A percentile compares a stretch with the other conserved stretches of the same genome.
Evolutionary conservation across 2,888 invertebrate species (phyloP).

Genomic region (Drosophila lutescens): DNA sequence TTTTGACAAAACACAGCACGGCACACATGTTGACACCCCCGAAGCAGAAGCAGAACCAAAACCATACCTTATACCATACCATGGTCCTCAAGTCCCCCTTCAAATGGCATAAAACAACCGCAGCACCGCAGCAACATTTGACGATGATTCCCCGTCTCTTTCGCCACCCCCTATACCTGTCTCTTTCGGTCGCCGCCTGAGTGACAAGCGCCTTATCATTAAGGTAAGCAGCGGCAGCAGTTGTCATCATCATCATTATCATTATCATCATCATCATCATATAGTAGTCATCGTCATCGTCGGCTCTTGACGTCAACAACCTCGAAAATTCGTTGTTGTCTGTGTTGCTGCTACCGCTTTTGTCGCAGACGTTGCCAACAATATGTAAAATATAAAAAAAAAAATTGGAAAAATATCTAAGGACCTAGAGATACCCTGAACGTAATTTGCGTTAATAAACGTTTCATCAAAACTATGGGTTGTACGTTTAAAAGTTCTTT

Average conservation of each 20-base stretch:
- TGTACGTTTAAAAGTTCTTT: too few species aligned
- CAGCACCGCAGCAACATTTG: conserved; percentile 75
- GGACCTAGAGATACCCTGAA: conserved; percentile 6
- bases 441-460: too few species aligned
- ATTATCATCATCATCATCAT: conserved; percentile 49
- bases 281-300: conserved; percentile 22
- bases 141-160: conserved; percentile 53
- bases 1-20: conserved; percentile 72
- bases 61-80: neutral
- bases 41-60: neutral
- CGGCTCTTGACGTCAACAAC: conserved; percentile 66
- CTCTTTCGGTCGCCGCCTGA: conserved; percentile 48
- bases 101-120: conserved; percentile 77
- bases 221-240: conserved; percentile 68
- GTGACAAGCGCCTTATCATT: conserved; percentile 82
- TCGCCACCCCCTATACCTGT: conserved; percentile 43
- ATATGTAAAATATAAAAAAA: conserved; percentile 33
- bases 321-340: conserved; percentile 64
- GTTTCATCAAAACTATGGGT: too few species aligned
- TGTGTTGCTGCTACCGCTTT: conserved; percentile 43
- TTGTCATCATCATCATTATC: conserved; percentile 66
- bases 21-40: conserved; percentile 69
- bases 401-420: conserved; percentile 6
- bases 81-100: conserved; percentile 11
- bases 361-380: conserved; percentile 71